Evolutionary conservation across 1,140 invertebrate genomes (phyloP).

Genomic region (Drosophila pectinifera): DNA sequence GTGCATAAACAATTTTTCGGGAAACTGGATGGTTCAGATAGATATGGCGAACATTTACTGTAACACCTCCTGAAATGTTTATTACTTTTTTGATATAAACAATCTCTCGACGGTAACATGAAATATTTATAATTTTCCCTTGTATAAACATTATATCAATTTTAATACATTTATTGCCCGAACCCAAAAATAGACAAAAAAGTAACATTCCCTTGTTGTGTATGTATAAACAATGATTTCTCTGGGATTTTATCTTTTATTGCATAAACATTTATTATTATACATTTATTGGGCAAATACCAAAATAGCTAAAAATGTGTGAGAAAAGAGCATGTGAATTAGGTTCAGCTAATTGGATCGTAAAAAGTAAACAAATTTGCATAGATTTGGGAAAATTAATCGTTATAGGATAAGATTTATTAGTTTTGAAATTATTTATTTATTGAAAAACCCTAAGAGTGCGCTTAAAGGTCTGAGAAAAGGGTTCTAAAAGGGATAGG

Average conservation of each 20-base stretch:
- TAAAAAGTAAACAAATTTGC: neutral
- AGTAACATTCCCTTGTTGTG: constrained; percentile 2
- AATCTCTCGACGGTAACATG: neutral
- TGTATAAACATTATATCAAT: constrained; percentile 8
- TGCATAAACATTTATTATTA: constrained; percentile 27
- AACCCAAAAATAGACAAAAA: constrained; percentile 18
- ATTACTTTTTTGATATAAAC: constrained; percentile 14
- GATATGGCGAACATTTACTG: neutral
- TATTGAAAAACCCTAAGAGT: neutral
- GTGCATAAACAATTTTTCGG: constrained; percentile 25
- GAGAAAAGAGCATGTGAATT: constrained; percentile 5
- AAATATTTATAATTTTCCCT: constrained; percentile 22
- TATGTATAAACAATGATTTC: constrained; percentile 16
- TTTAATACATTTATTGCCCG: constrained; percentile 23
- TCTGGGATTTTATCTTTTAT: constrained; percentile 17
- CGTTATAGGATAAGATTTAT: neutral
- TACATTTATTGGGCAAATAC: constrained; percentile 9
- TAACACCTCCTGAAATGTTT: constrained; percentile 19
- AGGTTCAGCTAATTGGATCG: neutral
- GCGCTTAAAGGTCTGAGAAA: no score
- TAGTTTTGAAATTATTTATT: neutral
- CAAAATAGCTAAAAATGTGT: constrained; percentile 1
- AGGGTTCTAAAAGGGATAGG: no score
- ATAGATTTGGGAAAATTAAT: neutral
- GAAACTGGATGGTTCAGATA: constrained; percentile 2